Conservation (phyloP, 2,113 vertebrate species). For the Erythrolamprus reginae region DNA sequence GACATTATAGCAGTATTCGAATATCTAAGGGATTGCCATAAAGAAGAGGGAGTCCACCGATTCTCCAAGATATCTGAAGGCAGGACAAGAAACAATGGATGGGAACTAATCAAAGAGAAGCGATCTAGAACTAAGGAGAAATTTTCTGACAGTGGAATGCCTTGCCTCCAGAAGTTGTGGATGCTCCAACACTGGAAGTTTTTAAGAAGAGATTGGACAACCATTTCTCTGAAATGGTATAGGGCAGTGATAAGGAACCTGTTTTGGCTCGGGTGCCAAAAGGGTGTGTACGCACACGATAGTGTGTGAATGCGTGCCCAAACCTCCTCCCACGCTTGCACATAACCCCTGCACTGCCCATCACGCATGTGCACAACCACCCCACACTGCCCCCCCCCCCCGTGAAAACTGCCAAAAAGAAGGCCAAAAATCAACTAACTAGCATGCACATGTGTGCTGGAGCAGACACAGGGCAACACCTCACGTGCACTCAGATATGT, state of each 20-base stretch:
- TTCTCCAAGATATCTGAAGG: not conserved
- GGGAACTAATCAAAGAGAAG: not conserved
- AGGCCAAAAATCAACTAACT: too few relatives aligned
- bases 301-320: too few relatives aligned
- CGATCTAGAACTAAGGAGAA: not conserved
- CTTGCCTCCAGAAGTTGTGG: not conserved
- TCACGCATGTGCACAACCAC: too few relatives aligned
- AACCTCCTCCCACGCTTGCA: too few relatives aligned
- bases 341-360: too few relatives aligned
- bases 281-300: too few relatives aligned
- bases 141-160: not conserved
- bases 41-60: not conserved
- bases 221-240: not conserved
- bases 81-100: not conserved
- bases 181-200: not conserved
- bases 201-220: not conserved
- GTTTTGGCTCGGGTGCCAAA: too few relatives aligned
- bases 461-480: too few relatives aligned
- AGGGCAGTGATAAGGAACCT: not conserved
- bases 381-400: too few relatives aligned
- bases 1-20: not conserved
- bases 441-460: too few relatives aligned
- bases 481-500: too few relatives aligned
- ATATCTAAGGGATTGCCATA: not conserved
- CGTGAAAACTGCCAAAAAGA: too few relatives aligned